These are phyloP conservation scores for Erpetoichthys calabaricus DNA, from an alignment of 2,797 vertebrate species.

Conservation along the genomic window DNA sequence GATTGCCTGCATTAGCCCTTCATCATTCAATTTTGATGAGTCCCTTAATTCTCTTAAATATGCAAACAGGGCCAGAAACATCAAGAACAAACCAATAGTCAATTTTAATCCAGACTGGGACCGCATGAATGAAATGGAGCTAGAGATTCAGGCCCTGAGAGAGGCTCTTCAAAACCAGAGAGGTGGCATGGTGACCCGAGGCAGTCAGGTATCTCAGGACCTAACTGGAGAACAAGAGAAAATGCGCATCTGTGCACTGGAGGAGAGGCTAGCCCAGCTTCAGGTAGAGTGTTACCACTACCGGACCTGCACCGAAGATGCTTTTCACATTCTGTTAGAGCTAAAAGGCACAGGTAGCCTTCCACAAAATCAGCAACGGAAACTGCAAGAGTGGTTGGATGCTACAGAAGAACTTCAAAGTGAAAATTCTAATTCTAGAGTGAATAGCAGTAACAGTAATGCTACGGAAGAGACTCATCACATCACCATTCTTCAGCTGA, in stretches of 20 bases:
- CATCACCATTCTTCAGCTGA: conserved; percentile 47
- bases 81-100: conserved; percentile 60
- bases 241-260: conserved; percentile 33
- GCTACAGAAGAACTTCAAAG: conserved; percentile 42
- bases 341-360: conserved; percentile 30
- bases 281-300: conserved; percentile 44
- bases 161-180: conserved; percentile 62
- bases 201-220: conserved; percentile 30
- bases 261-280: conserved; percentile 38
- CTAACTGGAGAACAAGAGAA: conserved; percentile 30
- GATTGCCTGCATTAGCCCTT: conserved; percentile 79
- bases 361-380: conserved; percentile 38
- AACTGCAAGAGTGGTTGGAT: conserved; percentile 56
- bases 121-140: conserved; percentile 60
- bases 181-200: conserved; percentile 21
- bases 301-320: conserved; percentile 54
- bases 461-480: conserved; percentile 35
- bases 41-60: conserved; percentile 76
- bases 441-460: conserved; percentile 12
- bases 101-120: conserved; percentile 54
- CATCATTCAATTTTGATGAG: conserved; percentile 62
- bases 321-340: conserved; percentile 51
- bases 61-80: conserved; percentile 65
- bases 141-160: conserved; percentile 58
- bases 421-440: conserved; percentile 19